These are phyloP conservation scores for Agrotis puta DNA, from an alignment of 2,888 invertebrate species.

Conservation along the genomic window DNA sequence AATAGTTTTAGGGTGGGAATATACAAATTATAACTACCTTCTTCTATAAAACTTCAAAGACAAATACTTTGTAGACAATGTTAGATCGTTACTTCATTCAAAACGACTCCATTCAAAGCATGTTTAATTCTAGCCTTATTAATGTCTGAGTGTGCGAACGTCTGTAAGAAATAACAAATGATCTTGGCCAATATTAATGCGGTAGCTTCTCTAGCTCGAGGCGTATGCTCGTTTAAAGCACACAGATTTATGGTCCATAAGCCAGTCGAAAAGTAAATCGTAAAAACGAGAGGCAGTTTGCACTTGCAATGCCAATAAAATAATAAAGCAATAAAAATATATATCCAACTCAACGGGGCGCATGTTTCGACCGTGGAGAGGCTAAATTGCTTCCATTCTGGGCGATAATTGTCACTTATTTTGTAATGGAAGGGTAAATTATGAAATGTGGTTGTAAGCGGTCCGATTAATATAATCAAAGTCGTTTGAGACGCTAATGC, in stretches of 20 bases:
- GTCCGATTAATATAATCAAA: constrained; percentile 74
- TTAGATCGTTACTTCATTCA: constrained; percentile 69
- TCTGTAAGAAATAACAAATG: constrained; percentile 80
- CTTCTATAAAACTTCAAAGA: constrained; percentile 75
- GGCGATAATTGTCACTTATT: constrained; percentile 77
- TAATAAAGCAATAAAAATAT: constrained; percentile 86
- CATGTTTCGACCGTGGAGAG: constrained; percentile 76
- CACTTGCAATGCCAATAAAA: constrained; percentile 85
- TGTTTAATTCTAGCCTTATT: constrained; percentile 70
- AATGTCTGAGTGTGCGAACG: constrained; percentile 57
- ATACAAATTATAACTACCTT: constrained; percentile 74
- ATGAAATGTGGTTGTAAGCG: constrained; percentile 75
- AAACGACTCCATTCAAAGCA: constrained; percentile 74
- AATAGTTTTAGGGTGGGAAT: constrained; percentile 70
- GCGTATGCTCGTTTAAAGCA: constrained; percentile 80
- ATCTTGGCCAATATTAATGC: constrained; percentile 81
- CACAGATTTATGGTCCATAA: constrained; percentile 80
- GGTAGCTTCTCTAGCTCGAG: constrained; percentile 78
- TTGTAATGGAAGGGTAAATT: constrained; percentile 75
- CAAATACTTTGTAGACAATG: constrained; percentile 62
- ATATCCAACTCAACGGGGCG: constrained; percentile 79
- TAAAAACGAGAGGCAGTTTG: constrained; percentile 85
- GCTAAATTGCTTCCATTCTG: constrained; percentile 79
- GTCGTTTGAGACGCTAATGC: constrained; percentile 74
- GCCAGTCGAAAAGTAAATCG: constrained; percentile 84